Base-by-base conservation (phyloP, 2,888 invertebrate genomes). In the Tinea pellionella region DNA sequence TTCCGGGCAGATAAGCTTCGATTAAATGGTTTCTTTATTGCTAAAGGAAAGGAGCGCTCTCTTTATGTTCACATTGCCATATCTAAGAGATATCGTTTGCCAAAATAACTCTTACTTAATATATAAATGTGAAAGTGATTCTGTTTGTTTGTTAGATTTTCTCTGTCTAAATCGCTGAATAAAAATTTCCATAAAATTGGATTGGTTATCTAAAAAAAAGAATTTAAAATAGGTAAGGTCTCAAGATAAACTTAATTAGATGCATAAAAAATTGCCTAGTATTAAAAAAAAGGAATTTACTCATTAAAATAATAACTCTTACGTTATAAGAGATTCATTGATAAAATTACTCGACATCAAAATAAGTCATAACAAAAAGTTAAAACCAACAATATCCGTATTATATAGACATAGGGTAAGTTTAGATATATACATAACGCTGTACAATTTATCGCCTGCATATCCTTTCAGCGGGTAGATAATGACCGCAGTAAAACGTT, bases 401-500 rank as follows among this genome's bases (percentile, higher is more conserved):
- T 37, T 37, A 9, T 37, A n/a, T 37, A 37, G 9, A 37, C 30
- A 30, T 30, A 30, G n/a, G 37, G 11, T 37, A 37, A 37, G 37
- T 37, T 16, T 24, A 43, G 29, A n/a, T n/a, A 29, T 47, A 43
- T 59, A 24, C 59, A 59, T 76, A 74, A 70, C 73, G 74, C 70
- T 77, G 65, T 71, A 77, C 75, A 80, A 87, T 87, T 86, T 87
- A 87, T 85, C 74, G 85, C 79, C 72, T 85, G 86, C 83, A 87
- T 86, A 87, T 86, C 85, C 85, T 86, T 86, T 87, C 87, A 85
- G 77, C 83, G 85, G 79, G 79, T 83, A 82, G 85, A 86, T 87
- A 87, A 87, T 87, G 85, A 85, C 86, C 81, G 84, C 80, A 86
- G 86, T 87, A 83, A 86, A 87, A 83, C 87, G 85, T 83, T 86